Conservation (phyloP, 2,888 invertebrate species). For the Chouioia cunea region DNA sequence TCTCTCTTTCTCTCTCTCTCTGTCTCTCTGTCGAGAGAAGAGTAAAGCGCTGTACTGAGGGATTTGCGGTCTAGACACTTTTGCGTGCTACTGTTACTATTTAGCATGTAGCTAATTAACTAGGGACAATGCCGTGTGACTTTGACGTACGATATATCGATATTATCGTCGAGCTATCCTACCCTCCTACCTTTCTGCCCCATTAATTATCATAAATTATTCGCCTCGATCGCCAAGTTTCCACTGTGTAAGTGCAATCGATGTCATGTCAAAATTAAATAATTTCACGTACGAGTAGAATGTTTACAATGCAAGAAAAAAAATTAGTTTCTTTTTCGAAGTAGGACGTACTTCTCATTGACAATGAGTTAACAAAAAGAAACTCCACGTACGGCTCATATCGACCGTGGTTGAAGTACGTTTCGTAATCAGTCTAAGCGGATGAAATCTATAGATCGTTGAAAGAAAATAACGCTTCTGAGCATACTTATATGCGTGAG, state of each 20-base stretch:
- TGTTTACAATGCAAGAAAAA: slow-evolving; percentile 22
- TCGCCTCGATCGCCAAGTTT: too few relatives aligned
- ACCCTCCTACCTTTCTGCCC: not conserved
- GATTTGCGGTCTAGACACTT: slow-evolving; percentile 30
- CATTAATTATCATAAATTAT: too few relatives aligned
- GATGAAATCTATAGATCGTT: slow-evolving; percentile 32
- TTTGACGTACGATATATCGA: not conserved
- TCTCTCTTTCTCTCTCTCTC: too few relatives aligned
- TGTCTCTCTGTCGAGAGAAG: slow-evolving; percentile 1
- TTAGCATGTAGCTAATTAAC: too few relatives aligned
- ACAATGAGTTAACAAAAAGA: not conserved
- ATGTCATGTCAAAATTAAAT: too few relatives aligned
- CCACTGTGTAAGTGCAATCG: too few relatives aligned
- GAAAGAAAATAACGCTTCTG: not conserved
- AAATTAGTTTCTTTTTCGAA: slow-evolving; percentile 5
- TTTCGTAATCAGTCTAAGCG: slow-evolving; percentile 41
- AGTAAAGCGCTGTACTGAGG: not conserved
- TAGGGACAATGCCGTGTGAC: not conserved
- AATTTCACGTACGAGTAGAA: not conserved
- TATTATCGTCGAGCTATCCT: not conserved
- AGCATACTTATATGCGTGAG: not conserved
- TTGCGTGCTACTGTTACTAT: not conserved
- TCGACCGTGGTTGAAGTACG: slow-evolving; percentile 17
- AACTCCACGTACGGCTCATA: not conserved
- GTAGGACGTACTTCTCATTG: not conserved